Evolutionary conservation across 2,888 invertebrate species (phyloP).

Genomic region (Lymantria monacha): DNA sequence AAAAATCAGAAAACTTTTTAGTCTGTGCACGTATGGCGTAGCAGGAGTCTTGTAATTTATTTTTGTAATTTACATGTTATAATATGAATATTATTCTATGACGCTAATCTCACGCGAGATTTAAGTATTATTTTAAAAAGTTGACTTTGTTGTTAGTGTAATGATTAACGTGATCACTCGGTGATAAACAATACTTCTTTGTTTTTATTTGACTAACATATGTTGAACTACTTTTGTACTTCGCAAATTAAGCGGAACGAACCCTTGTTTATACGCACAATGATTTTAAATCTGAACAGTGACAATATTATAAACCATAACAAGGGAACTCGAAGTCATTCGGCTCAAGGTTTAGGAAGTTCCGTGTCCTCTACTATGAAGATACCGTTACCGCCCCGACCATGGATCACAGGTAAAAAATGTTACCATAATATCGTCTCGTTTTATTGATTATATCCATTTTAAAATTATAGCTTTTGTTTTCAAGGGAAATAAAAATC

Average conservation of each 20-base stretch:
- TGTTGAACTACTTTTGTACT: conserved; percentile 61
- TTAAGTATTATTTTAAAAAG: conserved; percentile 55
- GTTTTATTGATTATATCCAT: not conserved
- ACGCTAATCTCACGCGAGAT: conserved; percentile 73
- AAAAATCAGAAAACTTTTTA: too few species aligned
- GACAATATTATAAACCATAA: conserved; percentile 38
- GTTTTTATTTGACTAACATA: conserved; percentile 64
- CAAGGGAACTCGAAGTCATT: conserved; percentile 64
- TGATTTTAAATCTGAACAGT: conserved; percentile 53
- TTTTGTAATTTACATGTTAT: conserved; percentile 74
- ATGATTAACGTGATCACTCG: conserved; percentile 39
- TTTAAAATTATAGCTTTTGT: too few species aligned
- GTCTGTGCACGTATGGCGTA: conserved; percentile 55
- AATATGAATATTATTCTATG: conserved; percentile 54
- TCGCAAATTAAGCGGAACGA: conserved; percentile 44
- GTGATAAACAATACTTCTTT: conserved; percentile 47
- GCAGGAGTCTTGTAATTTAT: conserved; percentile 53
- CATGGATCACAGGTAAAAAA: conserved; percentile 71
- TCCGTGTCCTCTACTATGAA: conserved; percentile 63
- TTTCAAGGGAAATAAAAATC: not conserved
- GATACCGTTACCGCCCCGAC: conserved; percentile 77
- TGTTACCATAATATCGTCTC: not conserved
- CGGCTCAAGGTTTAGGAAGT: conserved; percentile 68
- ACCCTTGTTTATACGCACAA: conserved; percentile 35
- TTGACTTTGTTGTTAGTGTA: conserved; percentile 40